phyloP scores from a whole-genome alignment of 2,888 invertebrate species.

The Drepana falcataria region DNA sequence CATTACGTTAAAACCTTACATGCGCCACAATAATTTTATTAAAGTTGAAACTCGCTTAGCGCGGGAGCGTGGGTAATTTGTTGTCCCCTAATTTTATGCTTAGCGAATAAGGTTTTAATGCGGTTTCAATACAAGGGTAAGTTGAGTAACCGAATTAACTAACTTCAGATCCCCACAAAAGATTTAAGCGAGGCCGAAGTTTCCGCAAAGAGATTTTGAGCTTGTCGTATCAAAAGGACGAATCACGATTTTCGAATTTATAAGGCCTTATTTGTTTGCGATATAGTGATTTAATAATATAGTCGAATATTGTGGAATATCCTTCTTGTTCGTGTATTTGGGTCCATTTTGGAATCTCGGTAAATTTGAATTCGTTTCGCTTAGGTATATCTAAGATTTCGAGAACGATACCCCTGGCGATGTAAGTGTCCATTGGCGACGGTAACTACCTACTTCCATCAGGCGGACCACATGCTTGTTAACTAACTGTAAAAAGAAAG shows the following conservation, averaged over 20 bases:
- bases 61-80: constrained; percentile 1
- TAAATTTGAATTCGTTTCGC: no score
- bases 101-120: constrained; percentile 14
- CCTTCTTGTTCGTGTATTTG: no score
- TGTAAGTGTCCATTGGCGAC: no score
- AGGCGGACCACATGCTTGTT: no score
- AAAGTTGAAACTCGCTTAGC: not conserved
- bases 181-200: constrained; percentile 35
- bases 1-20: not conserved
- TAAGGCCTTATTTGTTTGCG: not conserved
- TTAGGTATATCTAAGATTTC: no score
- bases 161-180: constrained; percentile 36
- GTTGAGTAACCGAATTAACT: constrained; percentile 24
- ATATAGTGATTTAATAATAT: not conserved
- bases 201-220: constrained; percentile 34
- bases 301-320: no score
- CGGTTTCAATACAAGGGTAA: constrained; percentile 16
- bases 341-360: no score
- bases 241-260: constrained; percentile 24
- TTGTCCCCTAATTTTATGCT: constrained; percentile 11
- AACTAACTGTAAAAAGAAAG: no score
- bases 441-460: no score
- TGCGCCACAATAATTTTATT: not conserved
- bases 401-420: no score
- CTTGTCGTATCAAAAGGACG: constrained; percentile 31